Evolutionary conservation across 2,113 vertebrate species (phyloP).

Genomic region (western clawed frog (Xenopus tropicalis)): DNA sequence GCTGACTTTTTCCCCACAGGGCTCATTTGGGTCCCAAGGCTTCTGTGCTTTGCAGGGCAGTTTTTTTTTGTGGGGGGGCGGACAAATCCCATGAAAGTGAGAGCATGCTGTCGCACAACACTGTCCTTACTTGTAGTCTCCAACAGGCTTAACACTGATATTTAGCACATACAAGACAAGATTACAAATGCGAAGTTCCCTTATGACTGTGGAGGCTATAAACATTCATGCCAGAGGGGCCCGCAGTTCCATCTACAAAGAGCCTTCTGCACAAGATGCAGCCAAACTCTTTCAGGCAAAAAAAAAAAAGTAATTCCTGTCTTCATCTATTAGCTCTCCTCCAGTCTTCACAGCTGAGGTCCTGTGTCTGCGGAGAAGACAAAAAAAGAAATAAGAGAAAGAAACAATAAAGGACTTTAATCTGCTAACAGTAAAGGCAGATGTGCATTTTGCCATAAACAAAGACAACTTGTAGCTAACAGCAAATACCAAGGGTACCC

Average conservation of each 20-base stretch:
- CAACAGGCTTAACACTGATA: slow-evolving; percentile 32
- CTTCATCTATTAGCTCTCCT: slow-evolving; percentile 54
- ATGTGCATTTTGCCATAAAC: not conserved
- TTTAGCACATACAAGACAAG: not conserved
- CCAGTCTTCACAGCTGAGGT: slow-evolving; percentile 57
- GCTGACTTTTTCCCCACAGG: not conserved
- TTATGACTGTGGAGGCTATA: slow-evolving; percentile 1
- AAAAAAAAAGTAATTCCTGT: slow-evolving; percentile 32
- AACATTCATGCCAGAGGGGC: not conserved
- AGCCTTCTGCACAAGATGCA: slow-evolving; percentile 62
- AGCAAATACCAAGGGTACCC: not conserved
- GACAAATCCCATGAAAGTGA: not conserved
- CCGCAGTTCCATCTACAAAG: slow-evolving; percentile 8
- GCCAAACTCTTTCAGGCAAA: slow-evolving; percentile 52
- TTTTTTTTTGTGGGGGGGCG: not conserved
- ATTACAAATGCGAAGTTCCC: not conserved
- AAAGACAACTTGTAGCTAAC: slow-evolving; percentile 2
- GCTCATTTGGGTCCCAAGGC: not conserved
- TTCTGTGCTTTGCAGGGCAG: too few relatives aligned
- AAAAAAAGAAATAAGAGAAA: slow-evolving; percentile 32
- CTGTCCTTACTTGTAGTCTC: too few relatives aligned
- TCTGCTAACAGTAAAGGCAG: slow-evolving; percentile 8
- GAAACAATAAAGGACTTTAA: not conserved
- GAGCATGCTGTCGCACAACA: not conserved
- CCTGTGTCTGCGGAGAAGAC: slow-evolving; percentile 50